These are phyloP conservation scores for Bursaphelenchus okinawaensis DNA, from an alignment of 2,888 invertebrate species.

Conservation along the genomic window DNA sequence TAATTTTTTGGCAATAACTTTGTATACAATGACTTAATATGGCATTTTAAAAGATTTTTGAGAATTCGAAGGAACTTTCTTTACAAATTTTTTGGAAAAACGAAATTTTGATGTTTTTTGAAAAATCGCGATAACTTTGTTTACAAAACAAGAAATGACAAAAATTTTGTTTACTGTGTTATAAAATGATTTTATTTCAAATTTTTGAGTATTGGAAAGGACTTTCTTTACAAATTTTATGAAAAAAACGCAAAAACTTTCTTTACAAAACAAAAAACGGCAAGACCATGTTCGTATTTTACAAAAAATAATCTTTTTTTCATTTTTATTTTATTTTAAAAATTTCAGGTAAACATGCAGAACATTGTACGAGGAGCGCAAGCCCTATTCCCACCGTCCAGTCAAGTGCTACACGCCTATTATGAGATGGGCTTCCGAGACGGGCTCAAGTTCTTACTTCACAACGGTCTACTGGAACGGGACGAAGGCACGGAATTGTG, in stretches of 20 bases:
- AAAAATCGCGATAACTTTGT: background rate
- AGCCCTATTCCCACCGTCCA: slow-evolving; percentile 59
- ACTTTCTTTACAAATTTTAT: too few species aligned
- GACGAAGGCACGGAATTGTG: slow-evolving; percentile 25
- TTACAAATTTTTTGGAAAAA: background rate
- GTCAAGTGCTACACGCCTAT: slow-evolving; percentile 53
- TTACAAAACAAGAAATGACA: too few species aligned
- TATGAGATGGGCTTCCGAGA: slow-evolving; percentile 58
- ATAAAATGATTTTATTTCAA: background rate
- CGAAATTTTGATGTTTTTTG: background rate
- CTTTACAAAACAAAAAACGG: too few species aligned
- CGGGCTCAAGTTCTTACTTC: slow-evolving; percentile 56
- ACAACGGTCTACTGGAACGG: slow-evolving; percentile 34
- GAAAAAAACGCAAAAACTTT: background rate
- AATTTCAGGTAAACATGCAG: slow-evolving; percentile 57
- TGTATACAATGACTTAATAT: background rate
- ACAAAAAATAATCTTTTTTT: background rate
- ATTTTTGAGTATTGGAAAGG: background rate
- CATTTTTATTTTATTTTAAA: too few species aligned
- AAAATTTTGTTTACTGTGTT: too few species aligned
- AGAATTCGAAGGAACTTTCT: background rate
- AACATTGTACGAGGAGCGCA: slow-evolving; percentile 57
- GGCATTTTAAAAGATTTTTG: background rate
- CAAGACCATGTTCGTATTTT: too few species aligned
- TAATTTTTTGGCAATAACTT: too few species aligned